A percentile compares a stretch with the other conserved stretches of the same genome.
phyloP scores from a whole-genome alignment of 2,888 invertebrate species.

The Horisme vitalbata region DNA sequence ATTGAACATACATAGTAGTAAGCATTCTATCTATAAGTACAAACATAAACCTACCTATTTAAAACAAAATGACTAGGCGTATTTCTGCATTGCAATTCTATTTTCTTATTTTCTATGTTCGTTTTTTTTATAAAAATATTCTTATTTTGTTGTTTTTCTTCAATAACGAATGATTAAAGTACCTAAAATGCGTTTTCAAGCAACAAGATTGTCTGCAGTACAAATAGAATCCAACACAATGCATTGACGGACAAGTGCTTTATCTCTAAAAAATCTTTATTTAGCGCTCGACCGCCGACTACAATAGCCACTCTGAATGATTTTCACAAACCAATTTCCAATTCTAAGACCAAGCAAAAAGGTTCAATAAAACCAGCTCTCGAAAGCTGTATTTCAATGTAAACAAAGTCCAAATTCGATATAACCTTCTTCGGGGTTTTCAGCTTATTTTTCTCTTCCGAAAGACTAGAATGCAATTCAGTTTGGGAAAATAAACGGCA shows the following conservation, averaged over 20 bases:
- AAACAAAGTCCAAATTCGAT: constrained; percentile 22
- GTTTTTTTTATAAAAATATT: too few species aligned
- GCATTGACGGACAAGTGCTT: constrained; percentile 24
- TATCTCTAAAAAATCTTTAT: constrained; percentile 29
- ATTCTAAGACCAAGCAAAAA: constrained; percentile 12
- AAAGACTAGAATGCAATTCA: constrained; percentile 52
- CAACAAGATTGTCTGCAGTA: not conserved
- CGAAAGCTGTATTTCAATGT: constrained; percentile 9
- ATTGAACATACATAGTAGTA: too few species aligned
- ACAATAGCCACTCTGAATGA: constrained; percentile 17
- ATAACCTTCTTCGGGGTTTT: constrained; percentile 16
- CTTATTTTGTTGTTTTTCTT: too few species aligned
- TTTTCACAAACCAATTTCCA: constrained; percentile 9
- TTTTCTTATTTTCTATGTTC: too few species aligned
- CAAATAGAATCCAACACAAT: constrained; percentile 25
- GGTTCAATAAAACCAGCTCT: constrained; percentile 3
- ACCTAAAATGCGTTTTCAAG: too few species aligned
- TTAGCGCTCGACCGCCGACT: constrained; percentile 20
- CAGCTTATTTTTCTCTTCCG: constrained; percentile 42
- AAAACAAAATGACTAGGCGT: too few species aligned
- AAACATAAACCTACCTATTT: too few species aligned
- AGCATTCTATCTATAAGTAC: too few species aligned
- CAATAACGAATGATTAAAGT: too few species aligned
- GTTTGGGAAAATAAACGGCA: constrained; percentile 42
- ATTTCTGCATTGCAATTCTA: too few species aligned